Evolutionary conservation across 2,888 invertebrate species (phyloP), one percentile per base, ranked within the genome.

Genomic region (Argynnis bischoffii): DNA sequence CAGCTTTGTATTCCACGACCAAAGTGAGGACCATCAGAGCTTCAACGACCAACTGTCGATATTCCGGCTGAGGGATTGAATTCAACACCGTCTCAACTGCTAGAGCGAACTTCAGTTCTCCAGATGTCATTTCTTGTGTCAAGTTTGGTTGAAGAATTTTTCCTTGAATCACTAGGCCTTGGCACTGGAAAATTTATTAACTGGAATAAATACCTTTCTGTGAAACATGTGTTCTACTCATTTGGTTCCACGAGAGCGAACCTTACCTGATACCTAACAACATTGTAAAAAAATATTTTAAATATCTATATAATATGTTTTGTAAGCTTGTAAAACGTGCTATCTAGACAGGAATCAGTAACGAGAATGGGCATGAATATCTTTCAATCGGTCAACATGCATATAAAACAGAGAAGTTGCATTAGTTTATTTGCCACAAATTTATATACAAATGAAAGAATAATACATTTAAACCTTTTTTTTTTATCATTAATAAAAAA

Each of bases 111-210:
- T 99, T 99, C 77, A 99, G 90, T 90, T 99, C 99, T 54, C 99
- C 99, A 0, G 99, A 95, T 0, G 99, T 99, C 99, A 99, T 99
- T 95, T 99, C 99, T 92, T 98, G 98, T 0, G 99, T 99, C 63
- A 99, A 92, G 87, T 97, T 97, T 81, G 98, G 98, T 65, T 97
- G 97, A 26, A 99, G 90, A 35, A 98, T 94, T 84, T 97, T 96
- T 1, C 97, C 98, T 85, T 98, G 98, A 73, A 99, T 98, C 11
- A 97, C 95, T 64, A 99, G 91, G 2, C 99, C 99, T 93, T 98
- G 97, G 81, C 99, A 99, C 96, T 92, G 78, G 15, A 82, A 87
- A 54, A 64, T 26, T 26, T 26, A 63, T 18, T 47, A 11, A 41
- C 35, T 41, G 11, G 8, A 8, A 8, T 35, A 11, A 41, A 41